Percentiles rank a stretch among this genome's conserved stretches.
These are phyloP conservation scores for Strigamia transsilvanica DNA, from an alignment of 2,888 invertebrate species.

Conservation along the genomic window DNA sequence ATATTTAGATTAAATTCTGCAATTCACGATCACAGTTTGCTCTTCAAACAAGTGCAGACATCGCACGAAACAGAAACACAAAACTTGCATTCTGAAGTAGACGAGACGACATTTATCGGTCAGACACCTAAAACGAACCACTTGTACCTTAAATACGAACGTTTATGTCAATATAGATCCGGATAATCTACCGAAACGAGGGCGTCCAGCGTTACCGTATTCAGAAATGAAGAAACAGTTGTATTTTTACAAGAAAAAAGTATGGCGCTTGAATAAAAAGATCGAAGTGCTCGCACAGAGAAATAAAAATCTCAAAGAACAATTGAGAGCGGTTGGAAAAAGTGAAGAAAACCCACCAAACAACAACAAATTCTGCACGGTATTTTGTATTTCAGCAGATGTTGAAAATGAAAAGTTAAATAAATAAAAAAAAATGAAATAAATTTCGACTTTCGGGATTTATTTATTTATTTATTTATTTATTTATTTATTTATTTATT, in stretches of 20 bases:
- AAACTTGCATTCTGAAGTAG: background rate
- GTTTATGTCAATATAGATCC: background rate
- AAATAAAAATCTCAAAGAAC: slow-evolving; percentile 19
- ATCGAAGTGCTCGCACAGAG: background rate
- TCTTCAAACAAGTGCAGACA: background rate
- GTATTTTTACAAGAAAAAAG: background rate
- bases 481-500: background rate
- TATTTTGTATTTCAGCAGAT: slow-evolving; percentile 18
- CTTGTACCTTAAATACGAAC: background rate
- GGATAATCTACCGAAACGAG: background rate
- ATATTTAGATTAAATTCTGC: background rate
- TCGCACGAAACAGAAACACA: background rate
- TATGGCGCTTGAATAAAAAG: slow-evolving; percentile 10
- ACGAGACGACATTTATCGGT: background rate
- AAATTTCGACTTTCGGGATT: background rate
- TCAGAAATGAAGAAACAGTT: background rate
- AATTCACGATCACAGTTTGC: background rate
- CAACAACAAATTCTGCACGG: slow-evolving; percentile 9
- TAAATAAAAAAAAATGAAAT: too few species aligned
- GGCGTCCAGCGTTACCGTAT: background rate
- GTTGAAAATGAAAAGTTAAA: background rate
- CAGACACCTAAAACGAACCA: background rate
- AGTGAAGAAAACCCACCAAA: background rate
- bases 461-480: background rate
- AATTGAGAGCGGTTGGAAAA: background rate